Percentiles rank a stretch among this genome's conserved stretches.
phyloP scores from a whole-genome alignment of 2,888 invertebrate species.

The Steinernema carpocapsae region DNA sequence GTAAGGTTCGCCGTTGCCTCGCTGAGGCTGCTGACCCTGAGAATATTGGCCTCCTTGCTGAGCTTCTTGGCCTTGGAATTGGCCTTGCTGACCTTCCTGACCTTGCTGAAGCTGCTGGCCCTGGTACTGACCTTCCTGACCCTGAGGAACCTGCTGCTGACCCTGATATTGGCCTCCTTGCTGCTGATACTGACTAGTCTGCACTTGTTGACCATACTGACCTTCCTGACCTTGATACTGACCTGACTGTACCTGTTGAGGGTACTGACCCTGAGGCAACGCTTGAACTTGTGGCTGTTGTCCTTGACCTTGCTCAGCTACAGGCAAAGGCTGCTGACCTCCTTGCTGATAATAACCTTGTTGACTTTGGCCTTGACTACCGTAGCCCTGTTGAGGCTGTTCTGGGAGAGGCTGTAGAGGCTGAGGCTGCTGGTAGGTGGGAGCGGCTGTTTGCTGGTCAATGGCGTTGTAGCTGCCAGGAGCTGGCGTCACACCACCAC shows the following conservation, averaged over 20 bases:
- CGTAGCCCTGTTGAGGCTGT: neutral
- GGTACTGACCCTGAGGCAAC: too few species aligned
- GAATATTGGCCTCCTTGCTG: neutral
- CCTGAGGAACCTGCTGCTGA: neutral
- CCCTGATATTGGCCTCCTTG: neutral
- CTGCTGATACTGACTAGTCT: too few species aligned
- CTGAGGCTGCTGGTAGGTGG: conserved; percentile 16
- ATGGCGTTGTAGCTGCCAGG: conserved; percentile 14
- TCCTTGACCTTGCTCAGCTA: neutral
- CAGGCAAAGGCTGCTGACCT: conserved; percentile 11
- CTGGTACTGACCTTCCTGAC: neutral
- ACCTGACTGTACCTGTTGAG: conserved; percentile 1
- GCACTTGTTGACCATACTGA: neutral
- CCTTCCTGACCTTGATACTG: neutral
- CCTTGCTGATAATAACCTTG: conserved; percentile 1
- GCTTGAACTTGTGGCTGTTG: neutral
- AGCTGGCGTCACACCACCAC: conserved; percentile 7
- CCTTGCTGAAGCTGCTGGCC: neutral
- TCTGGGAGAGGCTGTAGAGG: conserved; percentile 11
- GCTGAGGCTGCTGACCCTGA: neutral
- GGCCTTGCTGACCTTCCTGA: neutral
- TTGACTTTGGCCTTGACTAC: neutral
- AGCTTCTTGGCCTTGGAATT: too few species aligned
- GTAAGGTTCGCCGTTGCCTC: neutral
- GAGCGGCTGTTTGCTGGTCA: conserved; percentile 12